phyloP scores from a whole-genome alignment of 2,888 invertebrate genomes.

The Rugalucina vietnamica region DNA sequence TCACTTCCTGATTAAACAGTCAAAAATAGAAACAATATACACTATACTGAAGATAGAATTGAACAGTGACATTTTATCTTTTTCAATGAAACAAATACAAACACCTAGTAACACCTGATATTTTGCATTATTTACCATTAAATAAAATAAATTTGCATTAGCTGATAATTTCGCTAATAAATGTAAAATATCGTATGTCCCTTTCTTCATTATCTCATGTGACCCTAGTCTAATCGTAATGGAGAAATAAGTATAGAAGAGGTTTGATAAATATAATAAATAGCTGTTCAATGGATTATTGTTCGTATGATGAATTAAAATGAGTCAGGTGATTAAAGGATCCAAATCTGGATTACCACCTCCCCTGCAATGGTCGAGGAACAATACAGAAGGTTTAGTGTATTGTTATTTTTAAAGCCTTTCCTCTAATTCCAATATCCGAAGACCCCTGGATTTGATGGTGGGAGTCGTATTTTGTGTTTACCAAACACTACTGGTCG shows the following conservation, averaged over 20 bases:
- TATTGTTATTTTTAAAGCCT: not conserved
- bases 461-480: not conserved
- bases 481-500: not conserved
- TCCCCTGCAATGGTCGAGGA: not conserved
- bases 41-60: too few species aligned
- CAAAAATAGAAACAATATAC: too few species aligned
- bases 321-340: not conserved
- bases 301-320: conserved; percentile 7
- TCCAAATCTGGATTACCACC: not conserved
- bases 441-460: not conserved
- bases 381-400: not conserved
- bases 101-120: not conserved
- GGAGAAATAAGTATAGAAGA: conserved; percentile 27
- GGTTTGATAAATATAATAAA: conserved; percentile 16
- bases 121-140: not conserved
- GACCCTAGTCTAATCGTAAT: conserved; percentile 25
- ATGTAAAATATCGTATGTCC: not conserved
- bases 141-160: not conserved
- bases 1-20: too few species aligned
- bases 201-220: not conserved
- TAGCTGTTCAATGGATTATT: not conserved
- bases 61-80: too few species aligned
- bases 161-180: not conserved
- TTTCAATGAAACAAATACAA: too few species aligned
- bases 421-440: not conserved